Conservation (phyloP, 2,113 vertebrate species). For the Oxygymnocypris stewartii region DNA sequence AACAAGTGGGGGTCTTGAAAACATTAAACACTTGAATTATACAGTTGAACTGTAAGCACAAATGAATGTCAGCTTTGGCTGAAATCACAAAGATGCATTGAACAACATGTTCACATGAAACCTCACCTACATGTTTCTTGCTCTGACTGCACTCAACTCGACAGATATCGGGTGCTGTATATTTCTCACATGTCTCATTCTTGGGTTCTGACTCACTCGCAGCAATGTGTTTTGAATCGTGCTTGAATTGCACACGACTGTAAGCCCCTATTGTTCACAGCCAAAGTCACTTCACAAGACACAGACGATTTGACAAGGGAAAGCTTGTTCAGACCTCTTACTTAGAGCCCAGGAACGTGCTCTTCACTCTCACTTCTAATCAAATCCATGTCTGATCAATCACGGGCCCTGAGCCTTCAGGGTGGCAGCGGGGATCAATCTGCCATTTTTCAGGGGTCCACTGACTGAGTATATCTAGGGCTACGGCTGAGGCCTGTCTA, state of each 20-base stretch:
- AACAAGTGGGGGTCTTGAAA: background rate
- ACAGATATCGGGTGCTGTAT: background rate
- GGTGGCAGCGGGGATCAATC: constrained; percentile 52
- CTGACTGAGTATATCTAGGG: constrained; percentile 58
- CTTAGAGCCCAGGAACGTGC: constrained; percentile 62
- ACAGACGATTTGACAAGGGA: constrained; percentile 68
- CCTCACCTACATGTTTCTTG: background rate
- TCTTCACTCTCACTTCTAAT: constrained; percentile 75
- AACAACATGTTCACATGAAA: background rate
- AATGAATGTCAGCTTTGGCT: too few relatives aligned
- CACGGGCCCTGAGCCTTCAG: constrained; percentile 68
- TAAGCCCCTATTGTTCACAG: constrained; percentile 54
- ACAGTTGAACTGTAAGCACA: background rate
- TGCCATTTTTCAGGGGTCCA: constrained; percentile 57
- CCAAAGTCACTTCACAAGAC: constrained; percentile 48
- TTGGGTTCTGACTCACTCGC: background rate
- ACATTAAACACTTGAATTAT: too few relatives aligned
- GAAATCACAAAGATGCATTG: background rate
- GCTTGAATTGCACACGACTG: constrained; percentile 50
- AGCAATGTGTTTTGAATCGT: constrained; percentile 23
- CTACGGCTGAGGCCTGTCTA: constrained; percentile 54
- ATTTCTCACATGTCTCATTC: background rate
- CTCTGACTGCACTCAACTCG: background rate
- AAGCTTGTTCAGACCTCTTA: constrained; percentile 66
- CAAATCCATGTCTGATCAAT: constrained; percentile 79